These are phyloP conservation scores for Hydrochoerus hydrochaeris DNA, from an alignment of 2,113 vertebrate genomes.

Conservation along the genomic window DNA sequence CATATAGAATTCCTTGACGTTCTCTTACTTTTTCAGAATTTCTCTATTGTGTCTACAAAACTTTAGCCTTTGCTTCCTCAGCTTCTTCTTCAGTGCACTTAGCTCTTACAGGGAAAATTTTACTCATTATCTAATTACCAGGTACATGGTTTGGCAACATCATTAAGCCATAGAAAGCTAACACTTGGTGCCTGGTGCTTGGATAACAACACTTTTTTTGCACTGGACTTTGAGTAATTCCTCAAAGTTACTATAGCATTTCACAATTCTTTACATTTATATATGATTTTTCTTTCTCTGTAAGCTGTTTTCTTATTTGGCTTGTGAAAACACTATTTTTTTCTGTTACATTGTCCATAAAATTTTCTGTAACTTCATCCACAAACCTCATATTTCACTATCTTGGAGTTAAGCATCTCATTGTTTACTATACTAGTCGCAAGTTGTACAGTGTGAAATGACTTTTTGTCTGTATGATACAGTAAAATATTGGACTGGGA, in stretches of 20 bases:
- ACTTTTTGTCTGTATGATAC: neutral
- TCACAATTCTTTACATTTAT: neutral
- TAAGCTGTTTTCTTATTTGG: neutral
- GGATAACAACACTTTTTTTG: neutral
- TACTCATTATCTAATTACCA: neutral
- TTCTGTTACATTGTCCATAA: neutral
- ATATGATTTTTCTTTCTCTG: neutral
- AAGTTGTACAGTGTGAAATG: neutral
- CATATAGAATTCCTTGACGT: neutral
- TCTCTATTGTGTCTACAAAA: neutral
- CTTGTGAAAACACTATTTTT: neutral
- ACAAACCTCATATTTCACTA: accelerated
- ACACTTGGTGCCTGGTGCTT: neutral
- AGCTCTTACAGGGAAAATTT: neutral
- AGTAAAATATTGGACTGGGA: neutral
- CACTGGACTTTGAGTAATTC: neutral
- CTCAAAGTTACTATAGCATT: neutral
- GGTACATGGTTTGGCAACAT: neutral
- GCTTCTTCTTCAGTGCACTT: neutral
- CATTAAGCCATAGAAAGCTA: neutral
- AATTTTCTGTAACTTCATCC: neutral
- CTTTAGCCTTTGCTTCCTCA: neutral
- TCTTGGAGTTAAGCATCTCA: neutral
- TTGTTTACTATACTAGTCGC: neutral
- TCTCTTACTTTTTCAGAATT: neutral